A percentile compares a stretch with the other conserved stretches of the same genome.
phyloP scores from a whole-genome alignment of 2,888 invertebrate genomes.

The Amblyjoppa fuscipennis region DNA sequence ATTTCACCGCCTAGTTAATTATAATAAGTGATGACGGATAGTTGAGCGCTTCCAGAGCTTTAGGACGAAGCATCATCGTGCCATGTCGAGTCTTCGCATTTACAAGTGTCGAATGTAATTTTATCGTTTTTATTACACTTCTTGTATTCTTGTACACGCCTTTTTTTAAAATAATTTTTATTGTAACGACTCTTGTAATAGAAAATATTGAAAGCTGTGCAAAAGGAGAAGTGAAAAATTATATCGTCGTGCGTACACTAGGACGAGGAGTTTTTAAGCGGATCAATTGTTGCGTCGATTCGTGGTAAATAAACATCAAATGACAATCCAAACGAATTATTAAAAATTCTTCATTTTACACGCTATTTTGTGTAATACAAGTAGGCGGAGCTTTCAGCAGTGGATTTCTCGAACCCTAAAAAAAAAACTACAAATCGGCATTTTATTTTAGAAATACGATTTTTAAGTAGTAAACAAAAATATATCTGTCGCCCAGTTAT shows the following conservation, averaged over 20 bases:
- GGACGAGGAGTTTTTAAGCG: conserved; percentile 17
- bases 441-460: neutral
- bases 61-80: conserved; percentile 21
- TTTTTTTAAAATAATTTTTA: conserved; percentile 22
- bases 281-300: conserved; percentile 45
- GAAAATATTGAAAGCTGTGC: conserved; percentile 11
- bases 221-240: conserved; percentile 4
- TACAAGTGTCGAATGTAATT: conserved; percentile 13
- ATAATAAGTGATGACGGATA: conserved; percentile 9
- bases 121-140: conserved; percentile 31
- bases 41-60: conserved; percentile 58
- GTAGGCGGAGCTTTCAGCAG: neutral
- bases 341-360: neutral
- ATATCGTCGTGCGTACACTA: conserved; percentile 28
- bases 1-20: conserved; percentile 3
- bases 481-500: neutral
- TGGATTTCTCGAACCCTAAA: neutral
- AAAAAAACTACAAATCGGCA: neutral
- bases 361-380: neutral
- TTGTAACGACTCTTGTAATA: conserved; percentile 27
- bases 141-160: conserved; percentile 27
- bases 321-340: conserved; percentile 55
- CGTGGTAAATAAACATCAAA: conserved; percentile 57
- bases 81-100: conserved; percentile 40
- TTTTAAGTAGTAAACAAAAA: neutral